These are phyloP conservation scores for Eupithecia inturbata DNA, from an alignment of 2,888 invertebrate genomes.

Conservation along the genomic window DNA sequence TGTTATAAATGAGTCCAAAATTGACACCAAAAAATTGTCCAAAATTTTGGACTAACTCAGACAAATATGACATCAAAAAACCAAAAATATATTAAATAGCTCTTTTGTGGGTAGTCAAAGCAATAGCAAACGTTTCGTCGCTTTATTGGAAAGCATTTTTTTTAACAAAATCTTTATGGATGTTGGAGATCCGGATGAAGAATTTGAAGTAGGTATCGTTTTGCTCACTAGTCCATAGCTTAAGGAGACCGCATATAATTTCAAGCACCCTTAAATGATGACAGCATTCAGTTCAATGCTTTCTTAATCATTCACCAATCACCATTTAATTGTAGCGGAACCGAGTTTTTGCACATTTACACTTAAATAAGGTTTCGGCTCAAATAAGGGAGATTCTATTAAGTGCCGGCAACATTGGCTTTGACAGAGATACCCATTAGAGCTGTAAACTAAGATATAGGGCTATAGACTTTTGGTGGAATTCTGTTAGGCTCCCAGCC, in stretches of 20 bases:
- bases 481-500: background rate
- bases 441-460: background rate
- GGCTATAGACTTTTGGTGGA: background rate
- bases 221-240: background rate
- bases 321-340: conserved; percentile 37
- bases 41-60: too few relatives aligned
- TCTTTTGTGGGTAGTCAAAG: background rate
- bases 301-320: conserved; percentile 36
- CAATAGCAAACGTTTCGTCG: background rate
- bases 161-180: background rate
- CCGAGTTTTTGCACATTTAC: conserved; percentile 35
- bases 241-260: background rate
- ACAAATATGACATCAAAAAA: background rate
- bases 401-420: conserved; percentile 36
- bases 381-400: conserved; percentile 44
- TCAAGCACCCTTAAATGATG: conserved; percentile 6
- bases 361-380: conserved; percentile 33
- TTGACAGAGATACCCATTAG: conserved; percentile 11
- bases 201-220: background rate
- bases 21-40: too few relatives aligned
- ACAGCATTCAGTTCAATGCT: conserved; percentile 18
- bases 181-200: background rate
- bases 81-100: too few relatives aligned
- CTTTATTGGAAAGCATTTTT: background rate
- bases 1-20: background rate